These are phyloP conservation scores for Pilophorus perplexus DNA, from an alignment of 2,888 invertebrate genomes.

Conservation along the genomic window DNA sequence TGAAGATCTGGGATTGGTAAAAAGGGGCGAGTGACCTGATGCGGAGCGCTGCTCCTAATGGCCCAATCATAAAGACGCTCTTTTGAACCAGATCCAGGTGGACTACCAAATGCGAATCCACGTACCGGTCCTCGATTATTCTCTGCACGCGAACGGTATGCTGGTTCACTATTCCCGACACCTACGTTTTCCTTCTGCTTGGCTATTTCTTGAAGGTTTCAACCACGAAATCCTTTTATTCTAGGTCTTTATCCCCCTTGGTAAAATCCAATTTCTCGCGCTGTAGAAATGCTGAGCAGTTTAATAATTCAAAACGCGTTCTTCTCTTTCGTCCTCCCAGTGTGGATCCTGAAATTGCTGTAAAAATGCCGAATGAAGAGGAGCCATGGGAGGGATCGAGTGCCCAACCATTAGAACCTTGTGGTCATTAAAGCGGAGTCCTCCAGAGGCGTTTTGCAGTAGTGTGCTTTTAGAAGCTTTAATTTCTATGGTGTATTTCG, in stretches of 20 bases:
- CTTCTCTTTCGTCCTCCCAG: neutral
- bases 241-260: neutral
- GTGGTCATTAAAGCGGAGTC: slow-evolving; percentile 29
- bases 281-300: neutral
- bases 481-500: slow-evolving; percentile 28
- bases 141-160: neutral
- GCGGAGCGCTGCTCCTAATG: too few species aligned
- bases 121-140: too few species aligned
- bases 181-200: neutral
- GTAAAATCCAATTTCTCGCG: neutral
- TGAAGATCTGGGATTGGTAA: too few species aligned
- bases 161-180: neutral
- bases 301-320: slow-evolving; percentile 6
- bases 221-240: neutral
- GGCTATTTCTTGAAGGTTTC: neutral
- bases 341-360: neutral
- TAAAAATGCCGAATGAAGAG: neutral
- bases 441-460: neutral
- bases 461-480: slow-evolving; percentile 22
- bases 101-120: too few species aligned
- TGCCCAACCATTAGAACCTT: neutral
- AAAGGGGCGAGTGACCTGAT: too few species aligned
- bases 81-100: too few species aligned
- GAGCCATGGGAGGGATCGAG: neutral
- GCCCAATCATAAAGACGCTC: too few species aligned